Percentiles rank a stretch among this genome's conserved stretches.
Evolutionary conservation across 2,888 invertebrate genomes (phyloP).

Genomic region (Dynastes grantii): DNA sequence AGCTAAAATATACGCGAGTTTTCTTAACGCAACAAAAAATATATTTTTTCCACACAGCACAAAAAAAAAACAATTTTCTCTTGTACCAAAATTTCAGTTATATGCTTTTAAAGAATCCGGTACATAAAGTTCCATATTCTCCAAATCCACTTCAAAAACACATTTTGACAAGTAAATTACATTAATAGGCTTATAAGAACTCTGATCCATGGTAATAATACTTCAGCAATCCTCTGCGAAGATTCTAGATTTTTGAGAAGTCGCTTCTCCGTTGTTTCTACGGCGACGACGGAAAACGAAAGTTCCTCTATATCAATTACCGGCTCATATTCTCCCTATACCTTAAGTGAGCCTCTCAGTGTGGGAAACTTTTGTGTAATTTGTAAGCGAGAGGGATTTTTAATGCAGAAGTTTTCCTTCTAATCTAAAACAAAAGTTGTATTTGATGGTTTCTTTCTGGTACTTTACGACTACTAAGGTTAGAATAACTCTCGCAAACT

Average conservation of each 20-base stretch:
- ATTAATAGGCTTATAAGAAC: not conserved
- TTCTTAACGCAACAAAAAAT: too few species aligned
- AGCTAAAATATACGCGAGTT: too few species aligned
- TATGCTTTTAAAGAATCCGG: not conserved
- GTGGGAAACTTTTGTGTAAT: constrained; percentile 48
- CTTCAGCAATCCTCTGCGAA: not conserved
- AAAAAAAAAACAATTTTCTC: too few species aligned
- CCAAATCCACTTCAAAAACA: not conserved
- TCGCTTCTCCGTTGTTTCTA: constrained; percentile 7
- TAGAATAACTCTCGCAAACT: constrained; percentile 45
- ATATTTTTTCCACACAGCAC: too few species aligned
- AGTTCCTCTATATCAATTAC: constrained; percentile 48
- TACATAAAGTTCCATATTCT: not conserved
- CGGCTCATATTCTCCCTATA: constrained; percentile 47
- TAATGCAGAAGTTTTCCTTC: constrained; percentile 53
- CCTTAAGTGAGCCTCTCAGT: constrained; percentile 33
- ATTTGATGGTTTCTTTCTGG: constrained; percentile 48
- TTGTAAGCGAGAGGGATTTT: constrained; percentile 52
- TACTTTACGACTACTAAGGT: constrained; percentile 49
- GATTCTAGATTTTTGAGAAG: constrained; percentile 8
- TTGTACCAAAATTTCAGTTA: too few species aligned
- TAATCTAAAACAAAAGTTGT: constrained; percentile 54
- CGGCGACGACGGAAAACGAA: constrained; percentile 31
- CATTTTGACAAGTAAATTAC: constrained; percentile 12
- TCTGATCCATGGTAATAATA: constrained; percentile 5